Conservation (phyloP, 2,888 invertebrate species). For the Nomada flava region DNA sequence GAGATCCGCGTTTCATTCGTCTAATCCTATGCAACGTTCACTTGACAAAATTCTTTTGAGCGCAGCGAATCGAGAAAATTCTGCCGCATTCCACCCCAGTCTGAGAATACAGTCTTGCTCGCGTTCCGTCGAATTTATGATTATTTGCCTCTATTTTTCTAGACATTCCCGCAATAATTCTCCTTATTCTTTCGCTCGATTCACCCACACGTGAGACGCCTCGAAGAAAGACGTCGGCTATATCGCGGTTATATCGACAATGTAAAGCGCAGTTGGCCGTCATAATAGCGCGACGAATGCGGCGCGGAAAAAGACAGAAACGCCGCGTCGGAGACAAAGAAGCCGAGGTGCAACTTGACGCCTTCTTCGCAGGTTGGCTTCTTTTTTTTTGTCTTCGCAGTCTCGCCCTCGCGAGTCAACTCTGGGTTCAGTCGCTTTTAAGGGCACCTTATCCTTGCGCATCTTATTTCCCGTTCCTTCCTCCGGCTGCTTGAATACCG, state of each 20-base stretch:
- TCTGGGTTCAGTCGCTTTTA: slow-evolving; percentile 45
- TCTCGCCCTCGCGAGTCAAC: slow-evolving; percentile 16
- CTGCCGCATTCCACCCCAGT: background rate
- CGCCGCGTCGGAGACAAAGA: slow-evolving; percentile 19
- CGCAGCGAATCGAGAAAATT: slow-evolving; percentile 21
- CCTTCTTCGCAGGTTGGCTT: slow-evolving; percentile 32
- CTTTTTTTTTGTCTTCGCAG: slow-evolving; percentile 12
- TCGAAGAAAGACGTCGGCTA: background rate
- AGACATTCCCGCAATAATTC: slow-evolving; percentile 38
- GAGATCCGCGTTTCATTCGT: slow-evolving; percentile 33
- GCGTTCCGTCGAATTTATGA: slow-evolving; percentile 23
- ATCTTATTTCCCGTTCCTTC: slow-evolving; percentile 56
- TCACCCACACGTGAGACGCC: background rate
- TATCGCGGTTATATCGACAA: slow-evolving; percentile 10
- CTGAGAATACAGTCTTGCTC: background rate
- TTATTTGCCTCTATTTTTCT: slow-evolving; percentile 40
- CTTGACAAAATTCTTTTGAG: background rate
- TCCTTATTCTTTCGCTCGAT: slow-evolving; percentile 2
- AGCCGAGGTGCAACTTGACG: slow-evolving; percentile 25
- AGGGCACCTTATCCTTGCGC: slow-evolving; percentile 49
- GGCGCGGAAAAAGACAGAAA: background rate
- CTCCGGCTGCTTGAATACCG: slow-evolving; percentile 30
- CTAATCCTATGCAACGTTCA: slow-evolving; percentile 31
- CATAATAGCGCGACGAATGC: slow-evolving; percentile 31
- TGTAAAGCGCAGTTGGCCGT: slow-evolving; percentile 12